Conservation (phyloP, 2,888 invertebrate species). For the Drymonia ruficornis region DNA sequence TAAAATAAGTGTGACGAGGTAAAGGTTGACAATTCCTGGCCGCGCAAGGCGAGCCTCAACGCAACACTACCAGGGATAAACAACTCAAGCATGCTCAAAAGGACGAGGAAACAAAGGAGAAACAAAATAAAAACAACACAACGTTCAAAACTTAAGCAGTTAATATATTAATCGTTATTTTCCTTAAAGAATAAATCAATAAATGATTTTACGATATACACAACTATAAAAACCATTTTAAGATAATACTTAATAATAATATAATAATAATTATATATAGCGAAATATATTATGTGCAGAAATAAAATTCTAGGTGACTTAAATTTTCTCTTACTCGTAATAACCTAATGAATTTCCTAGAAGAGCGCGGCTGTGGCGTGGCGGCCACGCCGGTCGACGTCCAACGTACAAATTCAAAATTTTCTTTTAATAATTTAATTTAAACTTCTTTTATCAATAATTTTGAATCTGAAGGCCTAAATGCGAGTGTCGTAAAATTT, state of each 20-base stretch:
- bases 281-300: constrained; percentile 85
- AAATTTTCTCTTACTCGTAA: constrained; percentile 82
- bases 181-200: constrained; percentile 83
- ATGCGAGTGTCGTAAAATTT: constrained; percentile 88
- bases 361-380: constrained; percentile 64
- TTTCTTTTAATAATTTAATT: constrained; percentile 78
- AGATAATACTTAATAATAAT: constrained; percentile 85
- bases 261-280: constrained; percentile 85
- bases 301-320: constrained; percentile 86
- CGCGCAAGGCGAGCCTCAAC: constrained; percentile 60
- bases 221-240: constrained; percentile 85
- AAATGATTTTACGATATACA: constrained; percentile 85
- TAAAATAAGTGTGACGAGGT: constrained; percentile 82
- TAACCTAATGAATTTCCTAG: constrained; percentile 83
- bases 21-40: constrained; percentile 80
- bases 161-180: constrained; percentile 85
- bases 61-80: constrained; percentile 56
- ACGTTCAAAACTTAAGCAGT: constrained; percentile 83
- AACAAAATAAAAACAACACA: constrained; percentile 79
- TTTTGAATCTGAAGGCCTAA: constrained; percentile 88
- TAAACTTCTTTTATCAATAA: constrained; percentile 82
- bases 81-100: constrained; percentile 61
- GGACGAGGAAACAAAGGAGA: constrained; percentile 64
- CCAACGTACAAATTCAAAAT: constrained; percentile 76
- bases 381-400: constrained; percentile 67